phyloP scores from a whole-genome alignment of 2,113 vertebrate species.

The Labrus mixtus region DNA sequence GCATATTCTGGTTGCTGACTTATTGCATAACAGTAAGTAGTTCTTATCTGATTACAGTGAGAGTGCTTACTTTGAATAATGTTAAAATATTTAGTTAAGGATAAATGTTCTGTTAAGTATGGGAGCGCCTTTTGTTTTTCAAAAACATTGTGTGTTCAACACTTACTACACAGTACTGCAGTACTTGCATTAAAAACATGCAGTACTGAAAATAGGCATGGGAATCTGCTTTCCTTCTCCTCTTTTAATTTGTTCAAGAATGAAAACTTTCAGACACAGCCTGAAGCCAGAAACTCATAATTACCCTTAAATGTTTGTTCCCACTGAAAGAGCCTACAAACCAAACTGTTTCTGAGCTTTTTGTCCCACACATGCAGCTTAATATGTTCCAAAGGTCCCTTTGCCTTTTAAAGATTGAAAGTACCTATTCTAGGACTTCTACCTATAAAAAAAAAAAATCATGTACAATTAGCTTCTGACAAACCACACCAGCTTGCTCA shows the following conservation, averaged over 20 bases:
- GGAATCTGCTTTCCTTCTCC: background rate
- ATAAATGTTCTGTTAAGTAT: no score
- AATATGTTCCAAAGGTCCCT: constrained; percentile 49
- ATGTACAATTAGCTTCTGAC: constrained; percentile 19
- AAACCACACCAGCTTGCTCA: constrained; percentile 3
- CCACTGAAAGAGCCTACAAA: constrained; percentile 36
- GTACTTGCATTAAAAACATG: background rate
- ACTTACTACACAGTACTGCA: background rate
- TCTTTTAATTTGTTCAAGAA: constrained; percentile 25
- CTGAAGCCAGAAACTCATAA: constrained; percentile 27
- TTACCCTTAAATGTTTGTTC: constrained; percentile 27
- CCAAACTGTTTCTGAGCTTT: constrained; percentile 2
- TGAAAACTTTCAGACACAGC: background rate
- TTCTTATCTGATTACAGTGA: no score
- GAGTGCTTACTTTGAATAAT: no score
- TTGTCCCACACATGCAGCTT: constrained; percentile 10
- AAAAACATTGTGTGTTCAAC: no score
- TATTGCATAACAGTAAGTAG: no score
- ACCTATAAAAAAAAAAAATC: constrained; percentile 41
- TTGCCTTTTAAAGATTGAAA: constrained; percentile 22
- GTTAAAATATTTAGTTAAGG: no score
- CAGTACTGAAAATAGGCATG: background rate
- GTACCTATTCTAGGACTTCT: constrained; percentile 27
- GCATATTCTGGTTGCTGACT: no score
- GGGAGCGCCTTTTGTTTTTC: no score